phyloP scores from a whole-genome alignment of 1,140 invertebrate species.

The Pseudomyrmex pallidus region DNA sequence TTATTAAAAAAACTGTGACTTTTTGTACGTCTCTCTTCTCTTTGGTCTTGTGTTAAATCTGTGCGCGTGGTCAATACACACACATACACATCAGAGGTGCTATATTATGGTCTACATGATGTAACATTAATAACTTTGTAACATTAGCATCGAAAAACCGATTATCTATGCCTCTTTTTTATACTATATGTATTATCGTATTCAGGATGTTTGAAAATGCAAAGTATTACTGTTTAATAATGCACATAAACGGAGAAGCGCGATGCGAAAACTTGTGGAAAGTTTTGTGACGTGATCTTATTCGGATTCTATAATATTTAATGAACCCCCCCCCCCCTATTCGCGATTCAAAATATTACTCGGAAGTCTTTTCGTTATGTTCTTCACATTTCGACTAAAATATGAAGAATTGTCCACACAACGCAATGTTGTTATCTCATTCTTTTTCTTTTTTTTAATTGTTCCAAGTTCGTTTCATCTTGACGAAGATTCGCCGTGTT shows the following conservation, averaged over 20 bases:
- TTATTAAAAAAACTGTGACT: slow-evolving; percentile 37
- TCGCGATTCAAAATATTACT: slow-evolving; percentile 1
- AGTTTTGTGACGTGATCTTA: background rate
- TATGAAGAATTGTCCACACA: background rate
- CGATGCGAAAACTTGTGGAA: background rate
- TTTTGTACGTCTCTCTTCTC: slow-evolving; percentile 31
- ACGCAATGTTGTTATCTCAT: too few species aligned
- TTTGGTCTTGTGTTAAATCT: slow-evolving; percentile 66
- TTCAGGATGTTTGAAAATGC: slow-evolving; percentile 65
- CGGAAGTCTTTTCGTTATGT: background rate
- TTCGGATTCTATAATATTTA: slow-evolving; percentile 18
- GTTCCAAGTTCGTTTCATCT: too few species aligned
- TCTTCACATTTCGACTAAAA: slow-evolving; percentile 9
- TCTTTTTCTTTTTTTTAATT: too few species aligned
- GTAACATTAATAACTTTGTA: slow-evolving; percentile 57
- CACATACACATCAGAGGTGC: background rate
- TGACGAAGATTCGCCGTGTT: too few species aligned
- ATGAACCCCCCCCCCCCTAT: too few species aligned
- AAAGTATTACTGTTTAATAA: slow-evolving; percentile 33
- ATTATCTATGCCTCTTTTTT: slow-evolving; percentile 60
- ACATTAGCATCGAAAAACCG: slow-evolving; percentile 43
- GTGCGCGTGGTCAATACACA: slow-evolving; percentile 29
- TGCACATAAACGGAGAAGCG: background rate
- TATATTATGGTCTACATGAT: slow-evolving; percentile 61
- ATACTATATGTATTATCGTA: slow-evolving; percentile 39